phyloP scores from a whole-genome alignment of 2,888 invertebrate genomes.

The Empis stercorea region DNA sequence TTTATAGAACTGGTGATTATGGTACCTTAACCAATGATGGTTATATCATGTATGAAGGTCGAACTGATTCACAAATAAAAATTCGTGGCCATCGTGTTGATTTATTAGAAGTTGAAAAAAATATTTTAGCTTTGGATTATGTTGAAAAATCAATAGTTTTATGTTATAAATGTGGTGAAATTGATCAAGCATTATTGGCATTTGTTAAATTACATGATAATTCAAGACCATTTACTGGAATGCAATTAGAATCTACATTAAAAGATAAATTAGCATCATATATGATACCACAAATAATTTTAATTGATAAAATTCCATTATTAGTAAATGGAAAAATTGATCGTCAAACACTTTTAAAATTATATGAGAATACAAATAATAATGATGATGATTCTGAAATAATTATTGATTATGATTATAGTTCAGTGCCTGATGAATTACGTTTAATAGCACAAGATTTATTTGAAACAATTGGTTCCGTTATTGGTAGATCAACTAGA shows the following conservation, averaged over 20 bases:
- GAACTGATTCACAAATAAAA: conserved; percentile 77
- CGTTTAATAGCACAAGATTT: conserved; percentile 52
- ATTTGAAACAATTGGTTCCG: conserved; percentile 60
- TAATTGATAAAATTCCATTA: conserved; percentile 61
- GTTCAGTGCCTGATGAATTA: conserved; percentile 45
- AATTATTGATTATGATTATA: conserved; percentile 52
- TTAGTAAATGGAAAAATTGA: conserved; percentile 81
- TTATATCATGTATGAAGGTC: conserved; percentile 61
- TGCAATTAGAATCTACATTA: conserved; percentile 51
- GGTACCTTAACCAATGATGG: conserved; percentile 54
- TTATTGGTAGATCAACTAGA: conserved; percentile 52
- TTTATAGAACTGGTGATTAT: conserved; percentile 78
- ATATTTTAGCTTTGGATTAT: conserved; percentile 46
- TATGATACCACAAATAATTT: conserved; percentile 67
- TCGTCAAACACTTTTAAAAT: conserved; percentile 59
- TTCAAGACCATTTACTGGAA: conserved; percentile 37
- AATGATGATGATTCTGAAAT: conserved; percentile 38
- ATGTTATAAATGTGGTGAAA: conserved; percentile 62
- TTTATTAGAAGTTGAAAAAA: conserved; percentile 68
- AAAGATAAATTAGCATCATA: conserved; percentile 55
- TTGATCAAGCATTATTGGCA: conserved; percentile 57
- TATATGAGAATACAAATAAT: conserved; percentile 59
- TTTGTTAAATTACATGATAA: conserved; percentile 45
- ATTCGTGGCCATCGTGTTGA: conserved; percentile 79
- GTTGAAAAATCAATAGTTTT: conserved; percentile 67